A percentile compares a stretch with the other conserved stretches of the same genome.
phyloP scores from a whole-genome alignment of 2,113 vertebrate genomes.

The Aegypius monachus region DNA sequence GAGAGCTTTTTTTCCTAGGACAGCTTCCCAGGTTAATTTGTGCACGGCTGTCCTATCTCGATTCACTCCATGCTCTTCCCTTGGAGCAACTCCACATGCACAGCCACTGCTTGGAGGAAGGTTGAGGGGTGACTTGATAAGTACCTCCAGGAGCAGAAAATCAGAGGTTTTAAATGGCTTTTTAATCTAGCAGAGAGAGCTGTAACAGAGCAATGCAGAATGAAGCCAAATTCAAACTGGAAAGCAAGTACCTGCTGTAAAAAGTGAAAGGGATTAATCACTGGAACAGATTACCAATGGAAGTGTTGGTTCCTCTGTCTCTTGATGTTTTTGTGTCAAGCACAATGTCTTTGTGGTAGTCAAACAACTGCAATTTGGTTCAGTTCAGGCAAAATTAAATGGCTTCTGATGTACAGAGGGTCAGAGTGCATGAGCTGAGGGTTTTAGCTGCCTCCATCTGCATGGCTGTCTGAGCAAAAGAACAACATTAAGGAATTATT shows the following conservation, averaged over 20 bases:
- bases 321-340: not conserved
- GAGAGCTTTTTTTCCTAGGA: not conserved
- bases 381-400: not conserved
- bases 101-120: not conserved
- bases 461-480: not conserved
- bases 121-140: not conserved
- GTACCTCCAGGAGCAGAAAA: not conserved
- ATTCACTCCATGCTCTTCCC: not conserved
- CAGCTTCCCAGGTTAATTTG: not conserved
- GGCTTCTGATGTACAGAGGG: not conserved
- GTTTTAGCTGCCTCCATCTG: not conserved
- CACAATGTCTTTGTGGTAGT: not conserved
- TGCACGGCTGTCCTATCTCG: fast-evolving
- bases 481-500: not conserved
- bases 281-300: not conserved
- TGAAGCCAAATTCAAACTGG: not conserved
- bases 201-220: not conserved
- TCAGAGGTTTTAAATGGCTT: not conserved
- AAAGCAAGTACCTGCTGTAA: not conserved
- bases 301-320: not conserved
- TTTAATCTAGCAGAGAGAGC: not conserved
- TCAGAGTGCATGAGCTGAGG: not conserved
- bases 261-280: not conserved
- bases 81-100: not conserved
- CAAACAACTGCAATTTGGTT: not conserved